Base-by-base conservation (phyloP, 2,113 vertebrate species). In the Mastomys coucha region DNA sequence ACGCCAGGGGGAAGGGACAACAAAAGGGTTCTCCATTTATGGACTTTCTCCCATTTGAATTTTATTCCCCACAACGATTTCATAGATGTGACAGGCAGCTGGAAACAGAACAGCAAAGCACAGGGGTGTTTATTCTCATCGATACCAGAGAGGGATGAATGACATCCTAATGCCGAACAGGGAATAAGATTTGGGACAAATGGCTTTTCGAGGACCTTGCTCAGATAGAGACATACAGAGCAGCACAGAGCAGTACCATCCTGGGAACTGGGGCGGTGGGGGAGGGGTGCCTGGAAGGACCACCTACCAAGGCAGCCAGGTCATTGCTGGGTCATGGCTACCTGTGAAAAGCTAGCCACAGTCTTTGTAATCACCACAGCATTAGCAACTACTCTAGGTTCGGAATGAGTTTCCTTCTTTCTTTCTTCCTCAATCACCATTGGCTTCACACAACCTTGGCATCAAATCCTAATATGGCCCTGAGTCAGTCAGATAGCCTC, bases 31-130 rank as follows among this genome's bases (percentile, higher is more conserved):
- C 96, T 97, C 96, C 88, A 82, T 85, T 88, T 95, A 95, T 39
- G 94, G 93, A 77, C 70, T 81, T 89, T 96, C 70, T 95, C 93
- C 84, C 73, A 81, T 88, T 94, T 95, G 91, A 97, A 73, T 95
- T 94, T 95, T 78, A 96, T 82, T 96, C 24, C 4, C 49, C 49
- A 75, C 91, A 96, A 98, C 87, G 97, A 98, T 96, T 98, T 97
- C 96, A 97, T 97, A 96, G 96, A 84, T 42, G 65, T 90, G 91
- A 91, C 91, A 91, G 95, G 63, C 95, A 81, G 92, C 89, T 94
- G 39, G 28, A 93, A 88, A 96, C 87, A 87, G 91, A 97, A 82
- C 82, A 67, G 78, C 20, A 63, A 36, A 84, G 75, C 80, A 33
- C 85, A 33, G 39, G 36, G 84, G 53, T 49, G 24, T 75, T 90